phyloP scores from a whole-genome alignment of 2,797 vertebrate genomes.

The Distichodus sexfasciatus region DNA sequence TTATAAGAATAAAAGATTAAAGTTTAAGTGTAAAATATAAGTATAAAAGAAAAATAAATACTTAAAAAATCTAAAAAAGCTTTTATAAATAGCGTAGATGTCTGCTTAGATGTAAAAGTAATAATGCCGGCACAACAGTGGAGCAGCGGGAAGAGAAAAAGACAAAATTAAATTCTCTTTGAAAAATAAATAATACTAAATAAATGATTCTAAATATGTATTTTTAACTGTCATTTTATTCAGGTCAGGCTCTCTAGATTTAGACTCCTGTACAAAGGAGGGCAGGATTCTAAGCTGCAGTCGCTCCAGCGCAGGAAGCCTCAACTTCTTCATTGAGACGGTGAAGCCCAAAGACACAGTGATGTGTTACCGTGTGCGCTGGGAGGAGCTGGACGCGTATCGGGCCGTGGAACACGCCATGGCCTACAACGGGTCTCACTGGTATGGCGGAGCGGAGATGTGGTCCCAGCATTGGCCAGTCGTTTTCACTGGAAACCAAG shows the following conservation, averaged over 20 bases:
- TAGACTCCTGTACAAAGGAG: constrained; percentile 89
- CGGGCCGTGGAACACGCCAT: constrained; percentile 85
- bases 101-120: too few species aligned
- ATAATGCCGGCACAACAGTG: too few species aligned
- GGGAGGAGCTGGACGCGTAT: constrained; percentile 82
- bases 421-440: constrained; percentile 86
- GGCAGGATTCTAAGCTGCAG: constrained; percentile 81
- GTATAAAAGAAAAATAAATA: too few species aligned
- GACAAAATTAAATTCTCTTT: too few species aligned
- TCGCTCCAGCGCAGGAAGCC: constrained; percentile 72
- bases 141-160: too few species aligned
- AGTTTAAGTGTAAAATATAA: neutral
- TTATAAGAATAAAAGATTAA: neutral
- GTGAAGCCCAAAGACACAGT: constrained; percentile 86
- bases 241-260: constrained; percentile 81
- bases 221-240: constrained; percentile 4
- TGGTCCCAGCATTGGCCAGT: constrained; percentile 91
- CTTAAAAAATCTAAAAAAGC: neutral
- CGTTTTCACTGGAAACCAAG: constrained; percentile 78
- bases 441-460: constrained; percentile 92
- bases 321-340: constrained; percentile 93
- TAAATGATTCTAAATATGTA: too few species aligned
- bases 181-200: neutral
- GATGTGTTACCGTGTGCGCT: constrained; percentile 93
- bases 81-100: too few species aligned